These are phyloP conservation scores for Acestrorhynchus altus DNA, from an alignment of 2,797 vertebrate species.

Conservation along the genomic window DNA sequence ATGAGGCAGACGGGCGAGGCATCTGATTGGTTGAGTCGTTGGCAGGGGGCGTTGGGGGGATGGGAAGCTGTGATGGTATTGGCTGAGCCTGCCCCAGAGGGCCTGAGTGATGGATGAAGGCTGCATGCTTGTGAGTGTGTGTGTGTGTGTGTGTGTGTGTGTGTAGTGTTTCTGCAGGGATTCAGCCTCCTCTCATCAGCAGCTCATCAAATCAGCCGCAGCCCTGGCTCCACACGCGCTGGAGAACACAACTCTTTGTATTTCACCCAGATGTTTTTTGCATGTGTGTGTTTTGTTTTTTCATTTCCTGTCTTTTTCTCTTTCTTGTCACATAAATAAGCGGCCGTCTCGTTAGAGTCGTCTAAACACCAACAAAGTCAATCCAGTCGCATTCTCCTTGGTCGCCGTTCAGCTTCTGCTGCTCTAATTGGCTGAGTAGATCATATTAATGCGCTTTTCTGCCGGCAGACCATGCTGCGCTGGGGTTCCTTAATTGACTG, in stretches of 20 bases:
- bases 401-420: background rate
- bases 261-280: constrained; percentile 41
- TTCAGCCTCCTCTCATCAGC: constrained; percentile 58
- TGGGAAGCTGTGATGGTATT: constrained; percentile 66
- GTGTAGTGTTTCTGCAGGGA: constrained; percentile 52
- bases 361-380: constrained; percentile 33
- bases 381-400: constrained; percentile 2
- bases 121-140: constrained; percentile 18
- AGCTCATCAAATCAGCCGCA: constrained; percentile 62
- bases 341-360: constrained; percentile 22
- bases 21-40: constrained; percentile 73
- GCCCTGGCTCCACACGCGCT: constrained; percentile 39
- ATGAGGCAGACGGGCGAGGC: constrained; percentile 69
- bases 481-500: constrained; percentile 37
- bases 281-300: background rate
- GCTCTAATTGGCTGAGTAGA: constrained; percentile 48
- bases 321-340: constrained; percentile 15
- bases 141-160: constrained; percentile 44
- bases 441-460: constrained; percentile 32
- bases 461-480: constrained; percentile 27
- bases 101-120: constrained; percentile 61
- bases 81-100: constrained; percentile 62
- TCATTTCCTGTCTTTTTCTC: background rate
- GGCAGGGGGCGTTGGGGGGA: constrained; percentile 68
- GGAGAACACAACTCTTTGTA: constrained; percentile 34